Evolutionary conservation across 2,113 vertebrate genomes (phyloP), one percentile per base, ranked within the genome.

Genomic region (Trogon melanurus): DNA sequence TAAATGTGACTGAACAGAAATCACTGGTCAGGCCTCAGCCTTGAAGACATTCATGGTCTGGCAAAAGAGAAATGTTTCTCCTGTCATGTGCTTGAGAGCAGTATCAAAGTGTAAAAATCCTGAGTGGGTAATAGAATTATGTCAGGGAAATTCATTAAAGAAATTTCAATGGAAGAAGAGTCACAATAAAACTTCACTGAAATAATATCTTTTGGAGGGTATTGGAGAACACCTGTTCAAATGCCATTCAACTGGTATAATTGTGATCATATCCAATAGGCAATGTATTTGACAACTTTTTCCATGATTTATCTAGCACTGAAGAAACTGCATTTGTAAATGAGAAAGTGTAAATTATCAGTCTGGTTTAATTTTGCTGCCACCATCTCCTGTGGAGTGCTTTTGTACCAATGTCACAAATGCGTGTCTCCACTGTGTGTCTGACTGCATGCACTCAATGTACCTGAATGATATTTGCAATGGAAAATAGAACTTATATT

Each of bases 271-370:
- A 82, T n/a, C 23, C 30, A 45, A 19, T 34, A 53, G 25, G 19
- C 5, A 79, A 80, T 62, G 89, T 66, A 88, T 83, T 38, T 80
- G 44, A 62, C 50, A 94, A 32, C 14, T 80, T 93, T 79, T 74
- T 50, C 34, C 60, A 38, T 83, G 61, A 48, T 83, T 85, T 88
- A 58, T 41, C 58, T 76, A 85, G 13, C 25, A 66, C 29, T 67
- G 30, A 74, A 85, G 16, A 53, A 74, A 85, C 47, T 89, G 54
- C 36, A 71, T 96, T 94, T 87, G 15, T 94, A 87, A 45, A 61
- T 91, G 70, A 92, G 65, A 64, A 91, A 93, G 76, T 3, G 3
- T 90, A 88, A 73, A 81, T 93, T 96, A 82, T 38, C 64, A 48
- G n/a, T 56, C n/a, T 89, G 8, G 19, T 16, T 74, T 26, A 26